Conservation (phyloP, 2,888 invertebrate species). For the Xanthostigma xanthostigma region DNA sequence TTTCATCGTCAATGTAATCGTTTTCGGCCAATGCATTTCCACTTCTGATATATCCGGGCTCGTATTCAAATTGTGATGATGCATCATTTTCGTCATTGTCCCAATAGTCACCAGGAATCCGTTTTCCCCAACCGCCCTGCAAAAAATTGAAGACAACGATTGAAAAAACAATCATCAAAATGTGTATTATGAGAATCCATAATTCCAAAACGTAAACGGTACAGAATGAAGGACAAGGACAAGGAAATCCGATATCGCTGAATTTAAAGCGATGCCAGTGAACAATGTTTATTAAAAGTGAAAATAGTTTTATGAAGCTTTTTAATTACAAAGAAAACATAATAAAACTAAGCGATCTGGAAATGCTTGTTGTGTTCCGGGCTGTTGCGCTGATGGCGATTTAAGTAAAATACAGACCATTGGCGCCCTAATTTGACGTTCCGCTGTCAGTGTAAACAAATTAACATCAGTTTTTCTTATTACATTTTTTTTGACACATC, state of each 20-base stretch:
- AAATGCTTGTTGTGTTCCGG: too few species aligned
- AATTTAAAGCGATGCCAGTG: too few species aligned
- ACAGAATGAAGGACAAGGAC: neutral
- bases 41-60: neutral
- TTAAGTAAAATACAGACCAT: too few species aligned
- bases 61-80: neutral
- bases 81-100: neutral
- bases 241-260: neutral
- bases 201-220: neutral
- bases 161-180: neutral
- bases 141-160: conserved; percentile 2
- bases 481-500: too few species aligned
- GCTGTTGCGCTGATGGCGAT: too few species aligned
- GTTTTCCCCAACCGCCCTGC: conserved; percentile 30
- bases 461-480: too few species aligned
- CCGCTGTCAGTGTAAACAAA: too few species aligned
- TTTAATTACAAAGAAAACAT: too few species aligned
- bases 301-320: too few species aligned
- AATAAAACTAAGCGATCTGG: too few species aligned
- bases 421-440: too few species aligned
- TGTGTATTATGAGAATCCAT: neutral
- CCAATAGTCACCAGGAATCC: conserved; percentile 15
- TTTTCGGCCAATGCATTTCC: conserved; percentile 12
- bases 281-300: too few species aligned
- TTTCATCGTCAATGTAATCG: conserved; percentile 28